Conservation (phyloP, 2,113 vertebrate genomes). For the Heloderma charlesbogerti region DNA sequence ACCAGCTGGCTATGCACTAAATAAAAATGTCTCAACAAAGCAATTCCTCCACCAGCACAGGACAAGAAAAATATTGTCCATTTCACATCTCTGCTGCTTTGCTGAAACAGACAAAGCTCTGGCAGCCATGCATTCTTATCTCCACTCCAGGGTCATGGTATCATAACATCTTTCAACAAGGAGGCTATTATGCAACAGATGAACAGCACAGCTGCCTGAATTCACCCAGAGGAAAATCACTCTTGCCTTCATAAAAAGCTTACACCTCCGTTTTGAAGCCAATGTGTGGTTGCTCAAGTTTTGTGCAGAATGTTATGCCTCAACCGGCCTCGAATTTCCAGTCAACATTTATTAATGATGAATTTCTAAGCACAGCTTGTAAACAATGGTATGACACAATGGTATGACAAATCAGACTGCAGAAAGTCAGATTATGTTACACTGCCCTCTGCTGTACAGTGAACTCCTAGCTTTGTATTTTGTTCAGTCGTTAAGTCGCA, state of each 20-base stretch:
- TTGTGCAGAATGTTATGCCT: background rate
- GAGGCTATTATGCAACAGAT: background rate
- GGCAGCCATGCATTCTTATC: background rate
- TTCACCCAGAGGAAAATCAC: background rate
- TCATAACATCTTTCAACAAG: background rate
- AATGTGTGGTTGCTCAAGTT: background rate
- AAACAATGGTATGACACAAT: background rate
- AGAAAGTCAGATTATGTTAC: background rate
- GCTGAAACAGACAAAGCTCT: background rate
- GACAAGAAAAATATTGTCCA: background rate
- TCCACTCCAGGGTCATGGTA: background rate
- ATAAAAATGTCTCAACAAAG: background rate
- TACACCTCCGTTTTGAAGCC: background rate
- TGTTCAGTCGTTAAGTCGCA: too few relatives aligned
- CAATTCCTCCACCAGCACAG: background rate
- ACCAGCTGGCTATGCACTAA: background rate
- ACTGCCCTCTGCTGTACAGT: constrained; percentile 25
- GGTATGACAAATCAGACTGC: background rate
- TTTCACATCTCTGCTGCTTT: background rate
- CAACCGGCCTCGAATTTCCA: background rate
- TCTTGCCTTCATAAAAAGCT: background rate
- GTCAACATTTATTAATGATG: background rate
- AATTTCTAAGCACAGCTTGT: background rate
- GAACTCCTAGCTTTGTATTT: background rate
- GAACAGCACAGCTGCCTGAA: background rate